These are phyloP conservation scores for Dione juno DNA, from an alignment of 2,888 invertebrate genomes.

Conservation along the genomic window DNA sequence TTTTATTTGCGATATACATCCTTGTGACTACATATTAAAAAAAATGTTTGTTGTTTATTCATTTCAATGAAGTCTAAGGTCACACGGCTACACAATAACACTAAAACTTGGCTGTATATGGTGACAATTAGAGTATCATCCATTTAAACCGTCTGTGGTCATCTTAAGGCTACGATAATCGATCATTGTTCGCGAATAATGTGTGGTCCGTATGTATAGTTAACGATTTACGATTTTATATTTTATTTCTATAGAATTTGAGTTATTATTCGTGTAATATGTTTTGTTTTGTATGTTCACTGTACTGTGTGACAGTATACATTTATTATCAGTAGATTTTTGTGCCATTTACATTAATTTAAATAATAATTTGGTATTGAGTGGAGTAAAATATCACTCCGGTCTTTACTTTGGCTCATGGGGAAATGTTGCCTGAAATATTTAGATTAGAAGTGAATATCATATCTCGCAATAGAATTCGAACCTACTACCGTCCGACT, in stretches of 20 bases:
- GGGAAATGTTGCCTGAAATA: too few species aligned
- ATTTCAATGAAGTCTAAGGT: slow-evolving; percentile 23
- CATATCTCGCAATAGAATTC: too few species aligned
- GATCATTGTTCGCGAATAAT: slow-evolving; percentile 32
- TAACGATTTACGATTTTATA: background rate
- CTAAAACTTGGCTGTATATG: slow-evolving; percentile 21
- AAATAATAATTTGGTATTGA: too few species aligned
- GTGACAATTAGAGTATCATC: slow-evolving; percentile 32
- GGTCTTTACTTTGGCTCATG: too few species aligned
- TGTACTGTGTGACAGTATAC: background rate
- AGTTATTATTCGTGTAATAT: background rate
- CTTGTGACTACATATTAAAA: background rate
- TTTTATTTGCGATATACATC: too few species aligned
- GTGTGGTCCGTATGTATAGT: background rate
- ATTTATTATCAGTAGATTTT: slow-evolving; percentile 12
- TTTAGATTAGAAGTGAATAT: too few species aligned
- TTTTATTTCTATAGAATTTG: background rate
- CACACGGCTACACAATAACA: slow-evolving; percentile 14
- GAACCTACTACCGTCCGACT: background rate
- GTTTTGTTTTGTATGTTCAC: background rate
- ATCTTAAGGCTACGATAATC: slow-evolving; percentile 33
- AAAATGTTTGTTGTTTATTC: background rate
- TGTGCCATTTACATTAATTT: too few species aligned
- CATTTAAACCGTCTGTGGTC: slow-evolving; percentile 39
- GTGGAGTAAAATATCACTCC: too few species aligned